Percentiles rank a stretch among this genome's conserved stretches.
These are phyloP conservation scores for Rousettus madagascariensis DNA, from an alignment of 2,797 vertebrate genomes.

Conservation along the genomic window DNA sequence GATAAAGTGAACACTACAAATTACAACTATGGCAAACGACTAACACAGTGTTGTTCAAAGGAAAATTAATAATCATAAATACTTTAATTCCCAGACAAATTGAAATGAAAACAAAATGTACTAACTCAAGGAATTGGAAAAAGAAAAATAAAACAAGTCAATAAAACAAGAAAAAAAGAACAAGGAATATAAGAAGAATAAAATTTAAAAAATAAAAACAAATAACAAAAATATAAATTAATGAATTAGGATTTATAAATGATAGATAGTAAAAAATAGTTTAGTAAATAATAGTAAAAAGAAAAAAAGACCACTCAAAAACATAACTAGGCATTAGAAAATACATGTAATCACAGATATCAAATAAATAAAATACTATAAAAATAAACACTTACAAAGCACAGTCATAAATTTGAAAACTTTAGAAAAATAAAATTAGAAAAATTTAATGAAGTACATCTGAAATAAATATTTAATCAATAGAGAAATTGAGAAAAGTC, in stretches of 20 bases:
- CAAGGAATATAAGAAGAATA: neutral
- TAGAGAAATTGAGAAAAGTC: neutral
- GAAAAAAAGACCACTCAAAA: neutral
- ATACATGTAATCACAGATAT: neutral
- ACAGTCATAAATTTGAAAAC: neutral
- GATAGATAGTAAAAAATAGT: neutral
- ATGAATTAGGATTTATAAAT: constrained; percentile 11
- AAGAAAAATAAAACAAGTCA: neutral
- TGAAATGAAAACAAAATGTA: neutral
- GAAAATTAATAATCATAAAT: neutral
- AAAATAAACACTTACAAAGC: neutral
- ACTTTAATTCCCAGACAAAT: neutral
- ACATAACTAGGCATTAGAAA: neutral
- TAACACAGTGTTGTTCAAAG: neutral
- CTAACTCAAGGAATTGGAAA: neutral
- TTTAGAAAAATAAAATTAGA: constrained; percentile 9
- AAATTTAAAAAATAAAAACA: neutral
- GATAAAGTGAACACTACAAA: neutral
- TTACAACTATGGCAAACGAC: neutral
- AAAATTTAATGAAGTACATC: neutral
- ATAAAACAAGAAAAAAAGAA: neutral
- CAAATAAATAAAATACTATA: neutral
- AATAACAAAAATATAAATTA: neutral
- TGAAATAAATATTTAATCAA: constrained; percentile 32
- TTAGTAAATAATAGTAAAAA: constrained; percentile 30